These are phyloP conservation scores for Mugil cephalus DNA, from an alignment of 2,113 vertebrate species.

Conservation along the genomic window DNA sequence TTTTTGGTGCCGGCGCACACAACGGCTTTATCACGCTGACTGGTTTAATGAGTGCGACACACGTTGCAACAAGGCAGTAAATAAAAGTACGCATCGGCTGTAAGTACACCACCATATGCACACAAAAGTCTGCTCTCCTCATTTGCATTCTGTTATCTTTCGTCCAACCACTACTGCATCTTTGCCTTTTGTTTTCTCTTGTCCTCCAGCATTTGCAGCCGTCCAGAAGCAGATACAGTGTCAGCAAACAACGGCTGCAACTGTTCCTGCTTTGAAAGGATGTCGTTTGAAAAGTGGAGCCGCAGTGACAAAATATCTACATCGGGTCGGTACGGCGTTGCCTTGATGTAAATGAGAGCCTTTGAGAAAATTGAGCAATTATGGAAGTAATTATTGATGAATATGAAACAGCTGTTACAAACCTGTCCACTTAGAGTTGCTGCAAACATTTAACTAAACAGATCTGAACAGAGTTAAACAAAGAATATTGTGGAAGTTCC, in stretches of 20 bases:
- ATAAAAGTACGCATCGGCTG: slow-evolving; percentile 5
- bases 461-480: slow-evolving; percentile 4
- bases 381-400: slow-evolving; percentile 42
- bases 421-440: slow-evolving; percentile 1
- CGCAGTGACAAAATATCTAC: not conserved
- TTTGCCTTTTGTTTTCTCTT: not conserved
- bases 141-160: slow-evolving; percentile 1
- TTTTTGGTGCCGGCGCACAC: slow-evolving; percentile 42
- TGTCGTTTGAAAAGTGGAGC: slow-evolving; percentile 19
- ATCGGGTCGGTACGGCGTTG: slow-evolving; percentile 11
- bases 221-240: not conserved
- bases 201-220: not conserved
- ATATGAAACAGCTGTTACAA: slow-evolving; percentile 44
- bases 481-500: not conserved
- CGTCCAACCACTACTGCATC: not conserved
- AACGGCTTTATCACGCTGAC: slow-evolving; percentile 35
- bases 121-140: not conserved
- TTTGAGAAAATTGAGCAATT: slow-evolving; percentile 15
- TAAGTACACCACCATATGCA: slow-evolving; percentile 5
- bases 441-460: not conserved
- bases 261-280: slow-evolving; percentile 1
- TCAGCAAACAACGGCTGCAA: not conserved
- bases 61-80: slow-evolving; percentile 19
- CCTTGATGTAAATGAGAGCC: slow-evolving; percentile 23
- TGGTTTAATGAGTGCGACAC: slow-evolving; percentile 36